Evolutionary conservation across 2,113 vertebrate genomes (phyloP), one percentile per base, ranked within the genome.

Genomic region (Pitta sordida): DNA sequence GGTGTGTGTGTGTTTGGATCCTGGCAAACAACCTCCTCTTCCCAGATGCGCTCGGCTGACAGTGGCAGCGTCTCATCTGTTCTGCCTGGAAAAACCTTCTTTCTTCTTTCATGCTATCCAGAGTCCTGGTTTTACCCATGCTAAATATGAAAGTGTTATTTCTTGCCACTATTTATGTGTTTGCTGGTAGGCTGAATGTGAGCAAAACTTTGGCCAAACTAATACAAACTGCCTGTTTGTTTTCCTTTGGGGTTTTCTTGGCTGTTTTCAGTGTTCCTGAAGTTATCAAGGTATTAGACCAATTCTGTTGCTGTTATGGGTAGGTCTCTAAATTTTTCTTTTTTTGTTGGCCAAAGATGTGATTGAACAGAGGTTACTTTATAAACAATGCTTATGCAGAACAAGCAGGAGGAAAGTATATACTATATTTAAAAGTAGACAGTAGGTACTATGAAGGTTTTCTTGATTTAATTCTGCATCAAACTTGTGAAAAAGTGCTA

Each of bases 31-130:
- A 0, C 6, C 58, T 41, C n/a, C 44, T 5, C 8, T 13, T 39
- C 4, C 48, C 21, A 23, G 55, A 32, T 39, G 44, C 18, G 0
- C 29, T 23, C 3, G 11, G 1, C 17, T 60, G 80, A 2, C 41
- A 11, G 43, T 0, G 4, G 32, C n/a, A 2, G 30, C 2, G 46
- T 26, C 32, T 11, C 30, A 5, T 32, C 59, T 34, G 0, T 30
- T 43, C 62, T 44, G 0, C 44, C 17, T 52, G 4, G 21, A 22
- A 59, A 71, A 37, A n/a, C 3, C 18, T 7, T 6, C 4, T 44
- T 39, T 15, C 15, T 24, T 23, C 0, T 6, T 13, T 36, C 5
- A 0, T 19, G 2, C 14, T 49, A 0, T 13, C 12, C 18, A 6
- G 56, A 23, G 4, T 15, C 13, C 6, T 36, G 19, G 0, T 44